Conservation (phyloP, 1,140 invertebrate species). For the Cyrtorhinus lividipennis region DNA sequence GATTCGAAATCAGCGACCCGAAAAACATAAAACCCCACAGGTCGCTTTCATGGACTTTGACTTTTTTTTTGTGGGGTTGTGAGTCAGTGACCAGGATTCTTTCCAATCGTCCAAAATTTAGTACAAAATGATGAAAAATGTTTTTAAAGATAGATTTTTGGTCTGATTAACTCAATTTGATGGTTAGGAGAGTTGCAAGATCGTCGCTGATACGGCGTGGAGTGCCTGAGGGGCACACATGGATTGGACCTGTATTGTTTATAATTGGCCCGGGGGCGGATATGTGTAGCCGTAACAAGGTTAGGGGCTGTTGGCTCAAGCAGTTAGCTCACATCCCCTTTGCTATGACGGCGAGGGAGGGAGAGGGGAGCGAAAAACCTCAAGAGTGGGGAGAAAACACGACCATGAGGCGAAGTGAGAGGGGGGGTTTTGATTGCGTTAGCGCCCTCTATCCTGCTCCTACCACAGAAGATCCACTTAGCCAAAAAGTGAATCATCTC, state of each 20-base stretch:
- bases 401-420: background rate
- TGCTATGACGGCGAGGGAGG: too few species aligned
- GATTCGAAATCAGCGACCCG: too few species aligned
- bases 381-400: background rate
- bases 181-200: too few species aligned
- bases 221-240: background rate
- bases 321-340: constrained; percentile 3
- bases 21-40: too few species aligned
- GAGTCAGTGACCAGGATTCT: too few species aligned
- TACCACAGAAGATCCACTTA: constrained; percentile 2
- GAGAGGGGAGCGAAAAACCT: too few species aligned
- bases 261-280: constrained; percentile 3
- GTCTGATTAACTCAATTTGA: too few species aligned
- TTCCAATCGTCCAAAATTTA: too few species aligned
- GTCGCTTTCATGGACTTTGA: too few species aligned
- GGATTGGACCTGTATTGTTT: constrained; percentile 6
- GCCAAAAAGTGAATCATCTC: constrained; percentile 9
- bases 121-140: too few species aligned
- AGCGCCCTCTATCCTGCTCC: background rate
- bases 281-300: constrained; percentile 1
- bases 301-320: constrained; percentile 2
- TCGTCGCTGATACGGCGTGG: background rate
- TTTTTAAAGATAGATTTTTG: too few species aligned
- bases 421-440: background rate
- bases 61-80: too few species aligned